Base-by-base conservation (phyloP, 2,113 vertebrate genomes). In the Bos indicus region DNA sequence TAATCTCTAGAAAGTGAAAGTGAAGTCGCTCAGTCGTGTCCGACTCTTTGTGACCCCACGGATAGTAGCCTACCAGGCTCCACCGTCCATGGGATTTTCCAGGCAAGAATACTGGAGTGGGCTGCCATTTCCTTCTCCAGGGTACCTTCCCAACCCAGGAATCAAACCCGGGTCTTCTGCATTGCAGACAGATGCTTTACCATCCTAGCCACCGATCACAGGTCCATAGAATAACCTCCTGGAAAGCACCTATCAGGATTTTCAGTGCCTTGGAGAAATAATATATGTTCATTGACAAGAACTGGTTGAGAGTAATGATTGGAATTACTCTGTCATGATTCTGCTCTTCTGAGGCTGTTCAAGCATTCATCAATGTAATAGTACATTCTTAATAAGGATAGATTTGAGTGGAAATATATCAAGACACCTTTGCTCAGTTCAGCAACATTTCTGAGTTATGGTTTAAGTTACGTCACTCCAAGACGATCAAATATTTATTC, bases 401-500 rank as follows among this genome's bases (percentile, higher is more conserved):
- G 54, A 83, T 91, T 82, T 96, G 78, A 94, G 51, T 87, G 62
- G 33, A 97, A 95, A 88, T 87, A 88, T 94, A 11, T 71, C 48
- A 84, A 87, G 74, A 43, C 51, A 74, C 4, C 77, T 91, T 90
- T 78, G 88, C 25, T 94, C 26, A 93, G 30, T 71, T 86, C 87
- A 88, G 15, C 11, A 52, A 36, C 64, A 92, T 80, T 90, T 90
- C 52, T 86, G 43, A 92, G 46, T 96, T 95, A 93, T 2, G 12
- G 1, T 80, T 95, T 88, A 96, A 71, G 52, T 86, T 54, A 43
- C 36, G 21, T 89, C 83, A 97, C 40, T 64, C 21, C 52, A 46
- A 88, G 64, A 62, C 52, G 83, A 91, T 91, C 64, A 88, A 93
- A 91, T 95, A 97, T 95, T 95, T 97, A 57, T 54, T 81, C 28